A percentile compares a stretch with the other conserved stretches of the same genome.
Conservation (phyloP, 2,797 vertebrate species). For the Coreius guichenoti region DNA sequence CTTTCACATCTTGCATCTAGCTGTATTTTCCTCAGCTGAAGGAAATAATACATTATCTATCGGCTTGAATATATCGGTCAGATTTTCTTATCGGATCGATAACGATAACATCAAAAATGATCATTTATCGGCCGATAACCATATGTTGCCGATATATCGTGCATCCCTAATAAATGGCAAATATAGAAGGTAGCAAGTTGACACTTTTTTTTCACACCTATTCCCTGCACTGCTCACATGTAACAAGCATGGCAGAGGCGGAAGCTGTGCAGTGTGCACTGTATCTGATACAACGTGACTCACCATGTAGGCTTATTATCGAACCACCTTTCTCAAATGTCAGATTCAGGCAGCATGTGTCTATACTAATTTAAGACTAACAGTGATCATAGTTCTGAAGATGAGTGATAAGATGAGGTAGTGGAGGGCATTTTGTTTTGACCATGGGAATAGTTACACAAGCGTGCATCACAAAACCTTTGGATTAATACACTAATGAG, state of each 20-base stretch:
- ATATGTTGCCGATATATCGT: too few relatives aligned
- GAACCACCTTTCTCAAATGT: conserved; percentile 27
- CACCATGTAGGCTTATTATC: conserved; percentile 15
- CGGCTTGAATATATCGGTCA: too few relatives aligned
- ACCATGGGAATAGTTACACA: background rate
- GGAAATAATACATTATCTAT: too few relatives aligned
- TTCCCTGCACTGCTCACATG: conserved; percentile 25
- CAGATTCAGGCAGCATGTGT: background rate
- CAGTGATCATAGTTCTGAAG: background rate
- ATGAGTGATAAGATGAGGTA: background rate
- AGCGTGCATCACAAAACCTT: background rate
- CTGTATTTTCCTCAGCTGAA: too few relatives aligned
- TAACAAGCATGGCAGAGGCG: conserved; percentile 24
- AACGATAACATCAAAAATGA: too few relatives aligned
- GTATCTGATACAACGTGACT: conserved; percentile 38
- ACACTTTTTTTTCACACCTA: conserved; percentile 53
- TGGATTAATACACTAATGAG: background rate
- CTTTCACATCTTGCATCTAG: too few relatives aligned
- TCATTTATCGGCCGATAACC: too few relatives aligned
- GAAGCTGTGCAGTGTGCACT: conserved; percentile 16
- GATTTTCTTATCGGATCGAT: too few relatives aligned
- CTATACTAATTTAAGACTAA: conserved; percentile 8
- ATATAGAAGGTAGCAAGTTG: conserved; percentile 52
- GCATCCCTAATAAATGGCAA: too few relatives aligned
- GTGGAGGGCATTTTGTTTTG: background rate